Conservation (phyloP, 2,113 vertebrate genomes). For the Semnopithecus entellus region DNA sequence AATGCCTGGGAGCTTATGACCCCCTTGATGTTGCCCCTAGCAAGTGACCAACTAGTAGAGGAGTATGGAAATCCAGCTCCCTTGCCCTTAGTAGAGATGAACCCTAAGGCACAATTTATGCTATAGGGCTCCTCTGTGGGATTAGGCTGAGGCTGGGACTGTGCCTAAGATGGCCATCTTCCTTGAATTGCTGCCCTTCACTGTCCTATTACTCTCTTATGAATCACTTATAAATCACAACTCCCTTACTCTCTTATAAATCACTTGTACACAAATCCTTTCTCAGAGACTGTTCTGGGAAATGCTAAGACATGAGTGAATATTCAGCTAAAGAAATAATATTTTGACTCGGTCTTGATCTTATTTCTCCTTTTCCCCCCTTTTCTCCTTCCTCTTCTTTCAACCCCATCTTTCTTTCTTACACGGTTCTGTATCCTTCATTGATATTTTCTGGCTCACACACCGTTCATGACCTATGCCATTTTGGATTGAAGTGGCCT, state of each 20-base stretch:
- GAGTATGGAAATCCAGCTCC: background rate
- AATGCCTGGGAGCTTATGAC: background rate
- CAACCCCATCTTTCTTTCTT: background rate
- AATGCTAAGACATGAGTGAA: background rate
- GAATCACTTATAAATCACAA: background rate
- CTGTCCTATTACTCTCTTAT: background rate
- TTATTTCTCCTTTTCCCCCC: background rate
- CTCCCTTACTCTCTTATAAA: background rate
- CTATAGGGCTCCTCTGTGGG: background rate
- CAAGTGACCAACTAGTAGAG: background rate
- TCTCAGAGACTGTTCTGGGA: background rate
- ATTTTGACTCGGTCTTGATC: background rate
- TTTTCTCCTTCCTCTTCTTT: background rate
- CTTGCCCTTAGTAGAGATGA: background rate
- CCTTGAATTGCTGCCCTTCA: background rate
- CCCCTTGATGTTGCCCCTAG: background rate
- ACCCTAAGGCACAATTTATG: background rate
- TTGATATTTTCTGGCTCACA: slow-evolving; percentile 47
- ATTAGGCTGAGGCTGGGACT: background rate
- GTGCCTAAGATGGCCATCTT: background rate
- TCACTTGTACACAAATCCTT: background rate
- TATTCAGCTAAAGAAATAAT: background rate
- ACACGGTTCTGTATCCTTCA: background rate
- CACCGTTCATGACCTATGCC: background rate
- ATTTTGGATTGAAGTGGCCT: slow-evolving; percentile 43